Evolutionary conservation across 2,113 vertebrate genomes (phyloP).

Genomic region (Neogale vison): DNA sequence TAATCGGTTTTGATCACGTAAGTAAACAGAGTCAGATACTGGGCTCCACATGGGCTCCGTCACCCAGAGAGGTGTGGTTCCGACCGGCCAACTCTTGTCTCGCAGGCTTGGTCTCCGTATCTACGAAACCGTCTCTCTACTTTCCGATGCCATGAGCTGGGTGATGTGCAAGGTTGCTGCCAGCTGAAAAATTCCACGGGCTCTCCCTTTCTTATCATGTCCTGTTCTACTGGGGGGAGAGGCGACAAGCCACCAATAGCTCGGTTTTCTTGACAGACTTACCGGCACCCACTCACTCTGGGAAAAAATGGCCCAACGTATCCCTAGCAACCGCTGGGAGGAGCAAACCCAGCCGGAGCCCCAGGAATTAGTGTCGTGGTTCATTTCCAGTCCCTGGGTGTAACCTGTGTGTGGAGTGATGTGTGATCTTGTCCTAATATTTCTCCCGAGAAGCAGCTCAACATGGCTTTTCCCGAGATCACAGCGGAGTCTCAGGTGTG

Average conservation of each 20-base stretch:
- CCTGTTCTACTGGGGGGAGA: neutral
- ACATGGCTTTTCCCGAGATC: neutral
- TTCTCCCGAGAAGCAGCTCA: neutral
- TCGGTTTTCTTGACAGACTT: neutral
- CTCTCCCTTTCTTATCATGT: neutral
- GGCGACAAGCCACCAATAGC: neutral
- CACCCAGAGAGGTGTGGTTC: neutral
- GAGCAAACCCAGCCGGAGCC: neutral
- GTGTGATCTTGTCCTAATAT: rapidly evolving
- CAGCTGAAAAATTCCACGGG: neutral
- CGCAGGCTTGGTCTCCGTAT: neutral
- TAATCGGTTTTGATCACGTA: neutral
- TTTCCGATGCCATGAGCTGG: neutral
- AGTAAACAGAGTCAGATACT: neutral
- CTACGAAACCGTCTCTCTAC: neutral
- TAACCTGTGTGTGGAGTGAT: rapidly evolving
- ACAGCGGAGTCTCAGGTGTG: rapidly evolving
- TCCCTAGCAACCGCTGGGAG: neutral
- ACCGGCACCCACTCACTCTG: neutral
- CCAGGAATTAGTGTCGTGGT: rapidly evolving
- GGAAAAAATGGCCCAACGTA: neutral
- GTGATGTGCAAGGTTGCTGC: neutral
- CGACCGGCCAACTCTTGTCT: neutral
- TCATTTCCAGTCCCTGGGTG: neutral
- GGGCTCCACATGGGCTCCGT: neutral